Percentiles rank a stretch among this genome's conserved stretches.
These are phyloP conservation scores for Drosophila prosaltans DNA, from an alignment of 1,140 invertebrate species.

Conservation along the genomic window DNA sequence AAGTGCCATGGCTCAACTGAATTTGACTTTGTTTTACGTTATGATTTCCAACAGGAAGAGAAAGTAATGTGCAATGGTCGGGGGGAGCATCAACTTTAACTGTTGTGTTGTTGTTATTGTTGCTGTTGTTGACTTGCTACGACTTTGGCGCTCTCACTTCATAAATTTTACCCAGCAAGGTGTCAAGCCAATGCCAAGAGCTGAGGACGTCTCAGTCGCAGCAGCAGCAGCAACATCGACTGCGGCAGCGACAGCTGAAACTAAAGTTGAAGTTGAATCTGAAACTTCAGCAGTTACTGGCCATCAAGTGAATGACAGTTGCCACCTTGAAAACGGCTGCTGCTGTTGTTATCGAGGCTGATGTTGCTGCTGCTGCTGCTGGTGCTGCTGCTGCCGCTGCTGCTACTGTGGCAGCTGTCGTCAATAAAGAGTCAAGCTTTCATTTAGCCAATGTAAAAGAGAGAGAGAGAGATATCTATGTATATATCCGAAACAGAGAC, in stretches of 20 bases:
- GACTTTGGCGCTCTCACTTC: slow-evolving; percentile 69
- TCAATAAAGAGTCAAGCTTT: slow-evolving; percentile 66
- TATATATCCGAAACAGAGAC: background rate
- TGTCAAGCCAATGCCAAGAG: slow-evolving; percentile 77
- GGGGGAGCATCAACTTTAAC: slow-evolving; percentile 37
- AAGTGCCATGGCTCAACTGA: background rate
- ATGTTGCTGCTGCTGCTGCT: slow-evolving; percentile 21
- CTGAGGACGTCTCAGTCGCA: slow-evolving; percentile 33
- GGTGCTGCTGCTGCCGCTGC: slow-evolving; percentile 17
- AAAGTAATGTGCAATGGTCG: slow-evolving; percentile 69
- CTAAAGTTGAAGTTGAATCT: slow-evolving; percentile 33
- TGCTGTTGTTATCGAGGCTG: slow-evolving; percentile 15
- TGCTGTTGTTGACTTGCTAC: slow-evolving; percentile 12
- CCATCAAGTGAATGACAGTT: slow-evolving; percentile 75
- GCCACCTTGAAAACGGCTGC: slow-evolving; percentile 71
- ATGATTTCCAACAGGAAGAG: slow-evolving; percentile 78
- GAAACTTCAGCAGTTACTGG: slow-evolving; percentile 45
- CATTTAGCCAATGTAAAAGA: slow-evolving; percentile 55
- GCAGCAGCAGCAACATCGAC: slow-evolving; percentile 25
- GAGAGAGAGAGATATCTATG: background rate
- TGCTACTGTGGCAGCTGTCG: slow-evolving; percentile 60
- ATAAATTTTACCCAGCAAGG: slow-evolving; percentile 73
- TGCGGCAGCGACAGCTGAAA: slow-evolving; percentile 19
- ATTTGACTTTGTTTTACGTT: slow-evolving; percentile 28
- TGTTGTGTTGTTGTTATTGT: background rate